These are phyloP conservation scores for Euclidia mi DNA, from an alignment of 2,888 invertebrate genomes.

Conservation along the genomic window DNA sequence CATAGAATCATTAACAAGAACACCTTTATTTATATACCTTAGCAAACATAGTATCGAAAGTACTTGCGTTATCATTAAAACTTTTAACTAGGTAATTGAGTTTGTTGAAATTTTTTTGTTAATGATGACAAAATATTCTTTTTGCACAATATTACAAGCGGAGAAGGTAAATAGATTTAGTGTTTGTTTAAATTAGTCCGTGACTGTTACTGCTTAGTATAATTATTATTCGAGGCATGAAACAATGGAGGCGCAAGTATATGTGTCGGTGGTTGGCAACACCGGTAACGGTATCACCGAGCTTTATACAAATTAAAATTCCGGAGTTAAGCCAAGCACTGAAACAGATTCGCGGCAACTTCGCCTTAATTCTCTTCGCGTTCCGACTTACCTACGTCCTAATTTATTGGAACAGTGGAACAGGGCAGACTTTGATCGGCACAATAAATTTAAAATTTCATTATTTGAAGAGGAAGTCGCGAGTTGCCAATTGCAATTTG, in stretches of 20 bases:
- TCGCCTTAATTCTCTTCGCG: conserved; percentile 69
- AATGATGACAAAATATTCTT: conserved; percentile 16
- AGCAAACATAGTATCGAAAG: neutral
- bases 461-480: conserved; percentile 88
- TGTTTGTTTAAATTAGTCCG: no score
- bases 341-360: conserved; percentile 64
- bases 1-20: neutral
- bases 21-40: no score
- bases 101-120: conserved; percentile 17
- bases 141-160: conserved; percentile 8
- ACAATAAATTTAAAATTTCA: conserved; percentile 89
- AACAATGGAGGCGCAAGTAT: neutral
- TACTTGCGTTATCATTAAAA: conserved; percentile 34
- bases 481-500: conserved; percentile 83
- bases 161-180: conserved; percentile 17
- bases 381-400: conserved; percentile 69
- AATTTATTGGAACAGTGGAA: conserved; percentile 81
- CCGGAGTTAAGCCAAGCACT: conserved; percentile 56
- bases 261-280: conserved; percentile 14
- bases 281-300: conserved; percentile 11
- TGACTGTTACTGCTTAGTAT: no score
- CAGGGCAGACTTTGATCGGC: conserved; percentile 76
- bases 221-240: no score
- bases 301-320: conserved; percentile 63
- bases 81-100: conserved; percentile 22